Base-by-base conservation (phyloP, 2,797 vertebrate species). In the Lerista edwardsae region DNA sequence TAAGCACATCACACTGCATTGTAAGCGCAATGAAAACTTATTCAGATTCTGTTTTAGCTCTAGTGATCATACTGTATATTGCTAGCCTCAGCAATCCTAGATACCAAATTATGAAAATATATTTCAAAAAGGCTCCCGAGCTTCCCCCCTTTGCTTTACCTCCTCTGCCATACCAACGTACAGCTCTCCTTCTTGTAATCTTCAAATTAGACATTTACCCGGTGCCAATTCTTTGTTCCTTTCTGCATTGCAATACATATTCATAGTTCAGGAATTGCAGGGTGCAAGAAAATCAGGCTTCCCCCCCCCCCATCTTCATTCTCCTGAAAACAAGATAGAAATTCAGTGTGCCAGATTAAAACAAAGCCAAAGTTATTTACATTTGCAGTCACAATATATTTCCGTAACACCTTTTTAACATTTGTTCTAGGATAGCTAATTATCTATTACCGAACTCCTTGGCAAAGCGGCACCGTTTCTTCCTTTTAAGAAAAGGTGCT, bases 391-490 rank as follows among this genome's bases (percentile, higher is more conserved):
- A 84, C 68, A 80, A 47, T 27, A 39, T 86, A 90, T 88, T 87
- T 83, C 90, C 75, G 80, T 88, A 83, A 86, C 86, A 88, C 69
- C 23, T 21, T 86, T 85, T 75, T 90, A 90, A 62, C 34, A 68
- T 90, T 88, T 92, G 89, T 90, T 90, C 79, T 72, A 55, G 11
- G n/a, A 71, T 89, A 81, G 88, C 69, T 93, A 93, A 90, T 91
- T 88, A 41, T 83, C 31, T 87, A 71, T 83, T 82, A 86, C n/a
- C 65, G 87, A 91, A 93, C 81, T 87, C 31, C 23, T 73, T 47
- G 69, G 29, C 23, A 90, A 88, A 93, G 31, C 94, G 83, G 5
- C 90, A 9, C 9, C 89, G 69, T 27, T 87, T 90, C 77, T 90
- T 93, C 88, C 82, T 84, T 62, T 76, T 36, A 92, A 90, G 65